phyloP scores from a whole-genome alignment of 2,113 vertebrate genomes.

The Chlamydotis undulata region DNA sequence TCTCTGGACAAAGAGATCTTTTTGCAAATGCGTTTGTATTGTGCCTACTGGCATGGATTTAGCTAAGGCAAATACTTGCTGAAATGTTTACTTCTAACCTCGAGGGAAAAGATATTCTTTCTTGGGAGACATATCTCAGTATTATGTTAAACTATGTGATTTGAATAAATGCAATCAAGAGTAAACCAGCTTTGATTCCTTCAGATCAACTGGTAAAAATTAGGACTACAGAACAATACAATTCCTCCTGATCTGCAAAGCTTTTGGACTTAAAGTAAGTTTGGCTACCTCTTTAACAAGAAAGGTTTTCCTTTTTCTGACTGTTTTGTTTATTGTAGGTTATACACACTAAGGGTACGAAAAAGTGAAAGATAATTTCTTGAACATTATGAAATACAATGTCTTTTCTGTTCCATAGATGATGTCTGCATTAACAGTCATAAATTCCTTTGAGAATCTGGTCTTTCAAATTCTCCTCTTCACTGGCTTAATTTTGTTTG shows the following conservation, averaged over 20 bases:
- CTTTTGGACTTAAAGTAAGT: background rate
- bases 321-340: background rate
- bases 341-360: background rate
- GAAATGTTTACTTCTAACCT: background rate
- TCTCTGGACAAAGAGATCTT: background rate
- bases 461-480: background rate
- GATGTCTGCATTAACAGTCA: background rate
- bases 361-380: background rate
- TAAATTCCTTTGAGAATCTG: background rate
- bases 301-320: background rate
- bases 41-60: background rate
- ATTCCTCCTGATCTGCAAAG: background rate
- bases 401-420: background rate
- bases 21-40: background rate
- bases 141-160: background rate
- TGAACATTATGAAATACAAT: background rate
- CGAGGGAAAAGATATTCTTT: background rate
- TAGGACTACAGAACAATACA: background rate
- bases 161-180: background rate
- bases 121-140: background rate
- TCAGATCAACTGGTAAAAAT: background rate
- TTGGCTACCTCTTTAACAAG: background rate
- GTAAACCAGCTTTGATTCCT: background rate
- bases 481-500: background rate
- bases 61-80: background rate